Evolutionary conservation across 2,888 invertebrate genomes (phyloP), one percentile per base, ranked within the genome.

Genomic region (Athalia cordata): DNA sequence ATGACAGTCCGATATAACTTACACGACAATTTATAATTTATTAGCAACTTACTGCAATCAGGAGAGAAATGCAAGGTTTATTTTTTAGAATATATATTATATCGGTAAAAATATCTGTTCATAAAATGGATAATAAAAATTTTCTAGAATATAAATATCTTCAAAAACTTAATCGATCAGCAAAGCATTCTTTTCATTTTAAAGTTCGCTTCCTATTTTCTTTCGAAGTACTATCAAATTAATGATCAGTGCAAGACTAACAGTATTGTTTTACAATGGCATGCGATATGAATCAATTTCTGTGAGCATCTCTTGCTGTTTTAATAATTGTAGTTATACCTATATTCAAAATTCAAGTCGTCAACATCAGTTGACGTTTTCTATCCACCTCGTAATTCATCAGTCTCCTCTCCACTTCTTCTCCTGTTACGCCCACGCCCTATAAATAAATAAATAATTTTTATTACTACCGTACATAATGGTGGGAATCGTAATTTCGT

Each of bases 351-450:
- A 50, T 55, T 52, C 50, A 78, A 75, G 43, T 43, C n/a, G 9
- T 45, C 43, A 52, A 50, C 15, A 15, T 72, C 65, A 66, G 64
- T 66, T 6, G 3, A 45, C 13, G 43, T 11, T 52, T 62, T 64
- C 52, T 75, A 75, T 62, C 85, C 84, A 77, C 85, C 84, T 85
- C 87, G 82, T 77, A 86, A 83, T 79, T 86, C 87, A 80, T 86
- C 86, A 68, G 82, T 79, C 78, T 88, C 87, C 80, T 86, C 85
- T 80, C 84, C 86, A 82, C 84, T 87, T 83, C 87, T 86, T 81
- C 87, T 85, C 65, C 87, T 84, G 82, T 86, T 86, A 75, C 87
- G 86, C 78, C 87, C 86, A 77, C 89, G 86, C 70, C 89, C 89
- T 89, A 85, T 77, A 84, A 87, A 84, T 82, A 81, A 65, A 15